These are phyloP conservation scores for Molothrus ater DNA, from an alignment of 2,797 vertebrate genomes.

Conservation along the genomic window DNA sequence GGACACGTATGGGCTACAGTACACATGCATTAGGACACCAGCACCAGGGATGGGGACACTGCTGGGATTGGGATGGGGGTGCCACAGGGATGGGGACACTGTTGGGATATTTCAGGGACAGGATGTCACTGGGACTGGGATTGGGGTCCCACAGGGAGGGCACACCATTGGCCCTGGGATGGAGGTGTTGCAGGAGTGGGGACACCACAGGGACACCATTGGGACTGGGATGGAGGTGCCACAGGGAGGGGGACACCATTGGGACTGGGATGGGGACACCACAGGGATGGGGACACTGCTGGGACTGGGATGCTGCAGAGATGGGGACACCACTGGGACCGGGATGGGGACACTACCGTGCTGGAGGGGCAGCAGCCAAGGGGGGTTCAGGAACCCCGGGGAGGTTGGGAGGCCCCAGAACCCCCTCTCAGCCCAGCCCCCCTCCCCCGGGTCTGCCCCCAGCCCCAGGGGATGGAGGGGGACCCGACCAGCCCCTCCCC, in stretches of 20 bases:
- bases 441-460: too few relatives aligned
- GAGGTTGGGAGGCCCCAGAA: background rate
- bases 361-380: background rate
- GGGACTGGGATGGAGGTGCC: background rate
- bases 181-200: background rate
- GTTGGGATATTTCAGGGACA: too few relatives aligned
- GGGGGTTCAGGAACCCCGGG: rapidly evolving
- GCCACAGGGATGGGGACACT: background rate
- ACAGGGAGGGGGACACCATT: too few relatives aligned
- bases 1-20: background rate
- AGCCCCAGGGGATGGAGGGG: background rate
- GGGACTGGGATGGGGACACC: background rate
- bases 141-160: too few relatives aligned
- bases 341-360: background rate
- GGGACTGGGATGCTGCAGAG: background rate
- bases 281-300: background rate
- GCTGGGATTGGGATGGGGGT: background rate
- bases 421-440: background rate
- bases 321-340: background rate
- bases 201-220: background rate
- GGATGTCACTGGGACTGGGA: too few relatives aligned
- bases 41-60: background rate
- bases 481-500: background rate
- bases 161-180: too few relatives aligned
- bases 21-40: background rate